Evolutionary conservation across 2,888 invertebrate species (phyloP).

Genomic region (Phragmatobia fuliginosa): DNA sequence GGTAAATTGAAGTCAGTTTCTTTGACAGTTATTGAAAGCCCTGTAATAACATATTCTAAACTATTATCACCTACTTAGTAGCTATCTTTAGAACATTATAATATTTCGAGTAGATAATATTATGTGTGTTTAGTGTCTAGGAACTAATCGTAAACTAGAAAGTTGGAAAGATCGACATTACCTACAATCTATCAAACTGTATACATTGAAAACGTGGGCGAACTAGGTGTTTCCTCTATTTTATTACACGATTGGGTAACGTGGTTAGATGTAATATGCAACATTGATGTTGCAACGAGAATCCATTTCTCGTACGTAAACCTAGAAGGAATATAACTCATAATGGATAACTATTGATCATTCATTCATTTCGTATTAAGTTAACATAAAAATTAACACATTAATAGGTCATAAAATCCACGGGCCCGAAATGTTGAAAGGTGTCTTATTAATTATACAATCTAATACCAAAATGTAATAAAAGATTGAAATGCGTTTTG

Average conservation of each 20-base stretch:
- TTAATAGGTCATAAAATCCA: background rate
- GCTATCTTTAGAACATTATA: no score
- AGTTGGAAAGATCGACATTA: conserved; percentile 2
- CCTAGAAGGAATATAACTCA: conserved; percentile 14
- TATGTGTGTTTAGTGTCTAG: background rate
- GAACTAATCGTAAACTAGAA: conserved; percentile 1
- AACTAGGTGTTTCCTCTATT: conserved; percentile 35
- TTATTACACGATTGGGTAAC: conserved; percentile 39
- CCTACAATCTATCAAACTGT: conserved; percentile 11
- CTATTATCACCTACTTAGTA: no score
- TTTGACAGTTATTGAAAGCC: no score
- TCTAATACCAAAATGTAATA: conserved; percentile 31
- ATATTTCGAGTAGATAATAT: background rate
- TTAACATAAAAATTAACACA: conserved; percentile 2
- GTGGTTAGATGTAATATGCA: conserved; percentile 20
- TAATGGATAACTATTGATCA: background rate
- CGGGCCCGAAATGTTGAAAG: background rate
- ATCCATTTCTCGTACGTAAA: conserved; percentile 29
- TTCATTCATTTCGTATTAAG: background rate
- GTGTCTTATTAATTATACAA: conserved; percentile 20
- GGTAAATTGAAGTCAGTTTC: no score
- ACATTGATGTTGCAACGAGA: conserved; percentile 34
- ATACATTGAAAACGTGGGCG: conserved; percentile 17
- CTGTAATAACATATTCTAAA: no score
- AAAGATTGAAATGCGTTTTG: conserved; percentile 22